phyloP scores from a whole-genome alignment of 2,797 vertebrate species.

The Halcyon leucocephala region DNA sequence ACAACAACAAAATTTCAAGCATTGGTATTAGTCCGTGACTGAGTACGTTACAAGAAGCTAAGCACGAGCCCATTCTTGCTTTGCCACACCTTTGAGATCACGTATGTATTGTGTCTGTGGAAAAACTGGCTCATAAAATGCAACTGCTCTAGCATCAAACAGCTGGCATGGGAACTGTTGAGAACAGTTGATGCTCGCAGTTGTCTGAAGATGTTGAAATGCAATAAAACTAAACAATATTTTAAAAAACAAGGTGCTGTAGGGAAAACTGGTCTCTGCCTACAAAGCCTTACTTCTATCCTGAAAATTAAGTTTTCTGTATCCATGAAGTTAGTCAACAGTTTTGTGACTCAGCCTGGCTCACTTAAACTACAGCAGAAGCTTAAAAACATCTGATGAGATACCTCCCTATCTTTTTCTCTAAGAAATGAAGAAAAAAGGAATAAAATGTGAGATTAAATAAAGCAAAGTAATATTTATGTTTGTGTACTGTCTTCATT shows the following conservation, averaged over 20 bases:
- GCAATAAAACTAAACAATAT: not conserved
- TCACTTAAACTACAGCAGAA: not conserved
- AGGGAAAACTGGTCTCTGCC: not conserved
- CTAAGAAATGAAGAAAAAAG: not conserved
- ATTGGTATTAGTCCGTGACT: not conserved
- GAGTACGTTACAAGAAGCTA: not conserved
- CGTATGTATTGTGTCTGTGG: fast-evolving
- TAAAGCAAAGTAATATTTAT: not conserved
- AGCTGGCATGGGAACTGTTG: not conserved
- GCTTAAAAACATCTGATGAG: conserved; percentile 18
- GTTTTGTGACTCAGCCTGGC: conserved; percentile 23
- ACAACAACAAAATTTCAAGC: not conserved
- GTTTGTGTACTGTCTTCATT: not conserved
- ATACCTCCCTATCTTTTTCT: not conserved
- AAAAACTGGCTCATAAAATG: not conserved
- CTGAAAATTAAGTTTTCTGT: not conserved
- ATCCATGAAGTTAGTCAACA: conserved; percentile 10
- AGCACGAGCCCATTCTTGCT: not conserved
- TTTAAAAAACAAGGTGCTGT: not conserved
- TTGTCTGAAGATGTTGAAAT: not conserved
- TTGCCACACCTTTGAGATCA: not conserved
- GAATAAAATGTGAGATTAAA: not conserved
- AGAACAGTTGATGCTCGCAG: not conserved
- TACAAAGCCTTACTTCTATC: not conserved
- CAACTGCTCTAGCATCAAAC: not conserved